Evolutionary conservation across 2,888 invertebrate species (phyloP).

Genomic region (Sesamia inferens): DNA sequence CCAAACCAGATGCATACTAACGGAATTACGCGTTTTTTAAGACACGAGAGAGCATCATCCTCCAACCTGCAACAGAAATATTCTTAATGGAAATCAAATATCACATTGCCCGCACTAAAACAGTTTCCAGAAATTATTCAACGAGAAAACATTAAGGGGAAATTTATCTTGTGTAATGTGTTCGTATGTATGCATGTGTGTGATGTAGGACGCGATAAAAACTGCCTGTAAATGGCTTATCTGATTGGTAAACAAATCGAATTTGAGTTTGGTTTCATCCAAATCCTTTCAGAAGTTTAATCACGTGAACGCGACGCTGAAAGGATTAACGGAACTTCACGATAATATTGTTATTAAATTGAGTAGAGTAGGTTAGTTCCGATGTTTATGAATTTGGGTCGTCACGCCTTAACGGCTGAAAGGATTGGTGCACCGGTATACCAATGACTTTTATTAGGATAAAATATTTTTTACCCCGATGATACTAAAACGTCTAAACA

Average conservation of each 20-base stretch:
- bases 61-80: background rate
- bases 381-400: constrained; percentile 6
- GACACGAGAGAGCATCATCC: background rate
- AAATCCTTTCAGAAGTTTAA: background rate
- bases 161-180: background rate
- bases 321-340: background rate
- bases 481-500: background rate
- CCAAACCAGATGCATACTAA: background rate
- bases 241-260: background rate
- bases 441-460: background rate
- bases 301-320: background rate
- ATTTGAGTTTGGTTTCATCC: background rate
- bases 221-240: background rate
- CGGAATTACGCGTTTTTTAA: background rate
- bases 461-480: background rate
- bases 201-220: background rate
- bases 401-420: background rate
- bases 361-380: background rate
- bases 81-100: background rate
- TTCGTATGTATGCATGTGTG: background rate
- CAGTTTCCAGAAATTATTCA: background rate
- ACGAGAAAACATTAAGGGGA: background rate
- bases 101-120: background rate
- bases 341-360: background rate
- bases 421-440: background rate